These are phyloP conservation scores for Oryzias sinensis DNA, from an alignment of 2,797 vertebrate genomes.

Conservation along the genomic window DNA sequence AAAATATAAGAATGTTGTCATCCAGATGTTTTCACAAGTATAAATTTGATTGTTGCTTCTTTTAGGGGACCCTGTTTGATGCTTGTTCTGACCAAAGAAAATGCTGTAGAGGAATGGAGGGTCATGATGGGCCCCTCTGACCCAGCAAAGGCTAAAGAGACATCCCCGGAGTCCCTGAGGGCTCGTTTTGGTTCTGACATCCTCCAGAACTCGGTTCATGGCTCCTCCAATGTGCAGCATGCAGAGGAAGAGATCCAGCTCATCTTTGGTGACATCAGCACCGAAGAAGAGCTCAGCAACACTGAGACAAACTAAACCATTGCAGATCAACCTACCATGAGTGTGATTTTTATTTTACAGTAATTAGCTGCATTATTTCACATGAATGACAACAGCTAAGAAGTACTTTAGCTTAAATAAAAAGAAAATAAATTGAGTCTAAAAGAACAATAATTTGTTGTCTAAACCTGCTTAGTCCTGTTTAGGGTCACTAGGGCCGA, in stretches of 20 bases:
- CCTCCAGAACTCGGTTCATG: slow-evolving; percentile 87
- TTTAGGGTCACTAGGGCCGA: too few relatives aligned
- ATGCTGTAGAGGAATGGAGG: slow-evolving; percentile 89
- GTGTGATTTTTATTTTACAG: slow-evolving; percentile 17
- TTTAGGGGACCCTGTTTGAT: slow-evolving; percentile 84
- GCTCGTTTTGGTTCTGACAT: slow-evolving; percentile 82
- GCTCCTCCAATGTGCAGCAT: slow-evolving; percentile 76
- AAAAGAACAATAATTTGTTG: too few relatives aligned
- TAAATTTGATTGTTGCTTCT: slow-evolving; percentile 14
- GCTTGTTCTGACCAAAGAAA: slow-evolving; percentile 87
- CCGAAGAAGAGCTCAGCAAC: slow-evolving; percentile 39
- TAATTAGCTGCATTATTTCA: slow-evolving; percentile 16
- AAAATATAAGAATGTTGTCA: not conserved
- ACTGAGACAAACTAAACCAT: slow-evolving; percentile 27
- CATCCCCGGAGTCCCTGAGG: slow-evolving; percentile 80
- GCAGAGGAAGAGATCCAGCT: slow-evolving; percentile 73
- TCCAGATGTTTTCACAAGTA: not conserved
- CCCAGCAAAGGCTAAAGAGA: slow-evolving; percentile 78
- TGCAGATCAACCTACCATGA: slow-evolving; percentile 41
- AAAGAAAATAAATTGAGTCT: not conserved
- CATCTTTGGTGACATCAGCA: slow-evolving; percentile 72
- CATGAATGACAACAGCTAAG: slow-evolving; percentile 2
- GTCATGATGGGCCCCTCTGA: slow-evolving; percentile 86
- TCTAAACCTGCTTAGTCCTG: too few relatives aligned
- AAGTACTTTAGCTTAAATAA: not conserved